Base-by-base conservation (phyloP, 2,888 invertebrate genomes). In the Strigamia crassipes region DNA sequence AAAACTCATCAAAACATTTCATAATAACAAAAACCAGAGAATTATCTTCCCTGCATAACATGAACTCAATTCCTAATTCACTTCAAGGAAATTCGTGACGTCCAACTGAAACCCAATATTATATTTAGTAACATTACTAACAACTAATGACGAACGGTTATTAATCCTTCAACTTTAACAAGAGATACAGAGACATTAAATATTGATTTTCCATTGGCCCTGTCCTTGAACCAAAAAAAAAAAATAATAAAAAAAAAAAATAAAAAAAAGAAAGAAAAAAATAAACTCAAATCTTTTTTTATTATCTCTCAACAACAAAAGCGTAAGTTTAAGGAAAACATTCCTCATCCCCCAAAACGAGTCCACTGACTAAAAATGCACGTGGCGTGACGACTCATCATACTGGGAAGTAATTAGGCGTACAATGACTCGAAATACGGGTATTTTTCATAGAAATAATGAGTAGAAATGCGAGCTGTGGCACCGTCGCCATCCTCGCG, bases 191-290 rank as follows among this genome's bases (percentile, higher is more conserved):
- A 23, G 31, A 73, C 73, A 73, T 73, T 73, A 73, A 73, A 27
- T 73, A 73, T 73, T 73, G 73, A 73, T 27, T 73, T 73, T 73
- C 31, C 31, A 27, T 73, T 31, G 73, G 73, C 73, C 73, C 73
- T 73, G 73, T 73, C 31, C 73, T 73, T 73, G 73, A 73, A 73
- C 31, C 27, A 15, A 73, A 73, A 27, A 27, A 31, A 13, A 31
- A 73, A 73, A 27, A 27, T 2, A 27, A 27, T 1, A 27, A 27
- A 27, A 27, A 27, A 3, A 27, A 27, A 27, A 27, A 27, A n/a
- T n/a, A n/a, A n/a, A n/a, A n/a, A n/a, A n/a, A n/a, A n/a, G n/a
- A n/a, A n/a, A n/a, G 23, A 66, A 66, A 27, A 66, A 13, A 9
- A 27, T 2, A 10, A 4, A 13, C 12, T n/a, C 27, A 31, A 31